Base-by-base conservation (phyloP, 2,797 vertebrate genomes). In the Sebastes reedi region DNA sequence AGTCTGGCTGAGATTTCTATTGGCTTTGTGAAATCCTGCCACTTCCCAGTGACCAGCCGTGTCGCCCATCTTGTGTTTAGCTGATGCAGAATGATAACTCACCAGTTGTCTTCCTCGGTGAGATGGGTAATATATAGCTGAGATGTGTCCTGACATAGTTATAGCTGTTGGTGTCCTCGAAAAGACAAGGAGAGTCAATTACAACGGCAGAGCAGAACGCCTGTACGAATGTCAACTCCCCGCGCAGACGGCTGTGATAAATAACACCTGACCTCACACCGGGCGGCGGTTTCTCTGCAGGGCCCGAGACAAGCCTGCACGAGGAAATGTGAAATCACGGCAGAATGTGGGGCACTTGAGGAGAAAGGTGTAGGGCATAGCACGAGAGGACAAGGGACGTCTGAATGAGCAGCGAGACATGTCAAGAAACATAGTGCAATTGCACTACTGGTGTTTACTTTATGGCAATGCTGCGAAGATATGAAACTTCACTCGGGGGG, bases 111-210 rank as follows among this genome's bases (percentile, higher is more conserved):
- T 95, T 95, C 94, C 93, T 95, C 58, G 29, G 93, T 94, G 95
- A 95, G 94, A 94, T 90, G 85, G 88, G 94, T 96, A 97, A 97
- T 97, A 97, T 97, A 97, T 96, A 97, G 97, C 95, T 75, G 84
- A 87, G 94, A 96, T 93, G 94, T 95, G 94, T 96, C 96, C 95
- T 97, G 96, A 97, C 96, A 97, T 96, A 97, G 96, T 96, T 97
- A 96, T 96, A 95, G 96, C 95, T 95, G 95, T 94, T 91, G 79
- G 94, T 95, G 95, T 96, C 96, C 96, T 95, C 94, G 94, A 97
- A 95, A 94, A 97, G 96, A 98, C 95, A 97, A 97, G 96, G 95
- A 95, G 97, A 95, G 94, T 97, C 96, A 96, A 96, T 97, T 97
- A 96, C 94, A 86, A 93, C 88, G 94, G 94, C 91, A 84, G 95